Evolutionary conservation across 1,140 invertebrate genomes (phyloP).

Genomic region (Camponotus pennsylvanicus): DNA sequence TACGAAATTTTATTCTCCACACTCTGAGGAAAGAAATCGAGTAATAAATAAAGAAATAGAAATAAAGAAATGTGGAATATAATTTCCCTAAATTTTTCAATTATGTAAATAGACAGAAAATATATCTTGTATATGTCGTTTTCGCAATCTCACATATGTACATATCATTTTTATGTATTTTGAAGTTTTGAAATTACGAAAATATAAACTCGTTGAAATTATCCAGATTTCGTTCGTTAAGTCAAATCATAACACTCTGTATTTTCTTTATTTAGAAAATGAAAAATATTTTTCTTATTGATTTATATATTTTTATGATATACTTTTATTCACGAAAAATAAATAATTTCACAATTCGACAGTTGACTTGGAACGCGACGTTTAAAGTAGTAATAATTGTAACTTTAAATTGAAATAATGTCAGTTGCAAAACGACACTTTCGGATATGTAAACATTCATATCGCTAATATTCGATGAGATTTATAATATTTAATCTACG

Average conservation of each 20-base stretch:
- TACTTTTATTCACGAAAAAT: not conserved
- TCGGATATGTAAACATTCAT: not conserved
- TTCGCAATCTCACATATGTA: not conserved
- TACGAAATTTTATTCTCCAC: slow-evolving; percentile 5
- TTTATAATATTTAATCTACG: slow-evolving; percentile 7
- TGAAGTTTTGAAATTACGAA: not conserved
- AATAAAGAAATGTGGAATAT: too few species aligned
- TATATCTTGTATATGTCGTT: not conserved
- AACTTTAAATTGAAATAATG: slow-evolving; percentile 6
- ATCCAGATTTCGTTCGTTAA: not conserved
- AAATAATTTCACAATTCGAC: not conserved
- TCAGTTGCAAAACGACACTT: not conserved
- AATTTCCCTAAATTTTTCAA: not conserved
- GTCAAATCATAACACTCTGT: not conserved
- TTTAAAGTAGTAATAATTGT: not conserved
- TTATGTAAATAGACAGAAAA: not conserved
- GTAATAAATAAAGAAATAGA: not conserved
- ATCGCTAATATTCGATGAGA: not conserved
- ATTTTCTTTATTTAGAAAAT: not conserved
- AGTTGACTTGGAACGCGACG: not conserved
- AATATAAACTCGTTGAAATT: not conserved
- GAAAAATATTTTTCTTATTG: not conserved
- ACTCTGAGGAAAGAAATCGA: not conserved
- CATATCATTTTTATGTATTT: not conserved
- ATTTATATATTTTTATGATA: not conserved